Evolutionary conservation across 2,888 invertebrate genomes (phyloP), one percentile per base, ranked within the genome.

Genomic region (Oscheius sp.): DNA sequence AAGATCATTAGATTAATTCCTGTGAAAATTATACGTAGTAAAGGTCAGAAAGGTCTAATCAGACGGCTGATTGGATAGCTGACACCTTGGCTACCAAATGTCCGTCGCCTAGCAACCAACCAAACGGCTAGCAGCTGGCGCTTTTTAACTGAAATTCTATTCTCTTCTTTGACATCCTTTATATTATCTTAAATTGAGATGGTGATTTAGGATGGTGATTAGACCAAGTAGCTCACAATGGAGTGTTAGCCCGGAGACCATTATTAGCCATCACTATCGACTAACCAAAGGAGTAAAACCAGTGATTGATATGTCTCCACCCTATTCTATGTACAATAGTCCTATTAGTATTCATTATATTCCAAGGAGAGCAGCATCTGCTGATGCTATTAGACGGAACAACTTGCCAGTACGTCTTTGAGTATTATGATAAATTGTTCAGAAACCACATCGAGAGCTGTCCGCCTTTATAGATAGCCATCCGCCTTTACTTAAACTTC

Each of bases 291-390:
- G 76, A 14, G 49, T 76, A n/a, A 66, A 65, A 45, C 62, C 66
- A 36, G 71, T 73, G 3, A 66, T 77, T 4, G 73, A 77, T 51
- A 51, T 61, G n/a, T 67, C 67, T 20, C 74, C 77, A 1, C 77
- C 77, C 3, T 65, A 68, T 64, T 77, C 77, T n/a, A 77, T 77
- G 77, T 77, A 73, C 51, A 74, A 77, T 57, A 77, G 77, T 68
- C 77, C 77, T 22, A 77, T 72, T 47, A 77, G 77, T 77, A 49
- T 77, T 28, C 77, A 77, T 54, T 77, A 77, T 54, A 45, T 70
- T 47, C 77, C 77, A 33, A 67, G 56, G 33, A 41, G 76, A 24
- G 57, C 74, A 1, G 69, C 71, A 1, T 77, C 77, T 12, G 77
- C 77, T 2, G 77, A 77, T 33, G 70, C 73, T 14, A 59, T 62